phyloP scores from a whole-genome alignment of 2,113 vertebrate species.

The Mesitornis unicolor region DNA sequence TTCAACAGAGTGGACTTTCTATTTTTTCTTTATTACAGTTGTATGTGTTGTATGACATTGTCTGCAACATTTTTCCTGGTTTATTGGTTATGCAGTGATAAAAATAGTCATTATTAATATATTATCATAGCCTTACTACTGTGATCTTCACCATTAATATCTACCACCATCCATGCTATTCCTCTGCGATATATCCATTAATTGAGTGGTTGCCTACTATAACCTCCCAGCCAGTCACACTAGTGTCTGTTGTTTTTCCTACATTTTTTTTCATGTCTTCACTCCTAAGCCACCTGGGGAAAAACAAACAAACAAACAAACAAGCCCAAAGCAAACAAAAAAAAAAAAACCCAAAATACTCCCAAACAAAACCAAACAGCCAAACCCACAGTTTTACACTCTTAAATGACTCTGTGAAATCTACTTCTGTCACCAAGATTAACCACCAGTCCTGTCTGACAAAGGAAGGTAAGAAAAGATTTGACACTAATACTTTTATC shows the following conservation, averaged over 20 bases:
- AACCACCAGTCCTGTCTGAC: background rate
- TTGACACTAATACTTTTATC: background rate
- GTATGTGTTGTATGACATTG: background rate
- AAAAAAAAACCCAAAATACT: too few relatives aligned
- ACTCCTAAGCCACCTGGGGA: background rate
- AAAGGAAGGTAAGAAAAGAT: background rate
- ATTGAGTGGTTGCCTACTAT: background rate
- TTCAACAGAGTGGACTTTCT: background rate
- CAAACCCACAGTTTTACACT: background rate
- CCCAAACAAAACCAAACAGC: too few relatives aligned
- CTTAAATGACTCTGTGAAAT: background rate
- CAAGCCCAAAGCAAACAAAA: too few relatives aligned
- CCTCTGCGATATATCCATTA: background rate
- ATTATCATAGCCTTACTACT: background rate
- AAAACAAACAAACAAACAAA: too few relatives aligned
- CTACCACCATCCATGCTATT: background rate
- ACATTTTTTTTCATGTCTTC: background rate
- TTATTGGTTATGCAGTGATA: background rate
- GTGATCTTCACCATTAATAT: background rate
- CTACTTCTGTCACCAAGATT: background rate
- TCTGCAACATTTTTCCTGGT: background rate
- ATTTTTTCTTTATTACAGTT: background rate
- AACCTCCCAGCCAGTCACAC: fast-evolving
- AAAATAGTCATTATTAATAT: background rate
- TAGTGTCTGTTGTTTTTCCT: background rate